These are phyloP conservation scores for Acheta domesticus DNA, from an alignment of 2,888 invertebrate species.

Conservation along the genomic window DNA sequence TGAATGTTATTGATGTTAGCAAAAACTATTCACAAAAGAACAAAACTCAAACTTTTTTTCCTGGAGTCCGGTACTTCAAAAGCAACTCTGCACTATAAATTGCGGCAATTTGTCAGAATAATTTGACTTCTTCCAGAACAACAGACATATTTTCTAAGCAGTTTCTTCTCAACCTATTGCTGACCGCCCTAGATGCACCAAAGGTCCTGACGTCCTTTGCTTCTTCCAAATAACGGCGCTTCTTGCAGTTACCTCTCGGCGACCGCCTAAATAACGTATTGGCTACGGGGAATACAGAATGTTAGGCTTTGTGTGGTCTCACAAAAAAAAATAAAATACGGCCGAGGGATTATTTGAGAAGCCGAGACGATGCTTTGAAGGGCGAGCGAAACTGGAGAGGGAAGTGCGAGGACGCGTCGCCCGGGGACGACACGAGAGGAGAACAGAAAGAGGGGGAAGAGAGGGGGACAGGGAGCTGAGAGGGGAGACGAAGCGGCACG, in stretches of 20 bases:
- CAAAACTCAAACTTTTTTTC: too few relatives aligned
- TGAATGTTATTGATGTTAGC: too few relatives aligned
- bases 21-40: too few relatives aligned
- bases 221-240: background rate
- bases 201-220: background rate
- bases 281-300: background rate
- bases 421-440: background rate
- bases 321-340: slow-evolving; percentile 18
- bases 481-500: background rate
- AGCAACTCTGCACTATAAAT: background rate
- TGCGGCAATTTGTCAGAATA: background rate
- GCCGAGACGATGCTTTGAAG: background rate
- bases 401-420: background rate
- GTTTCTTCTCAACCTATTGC: background rate
- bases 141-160: background rate
- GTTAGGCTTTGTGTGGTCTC: background rate
- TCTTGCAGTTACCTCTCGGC: background rate
- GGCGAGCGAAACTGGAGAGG: background rate
- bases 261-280: background rate
- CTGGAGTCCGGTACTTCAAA: too few relatives aligned
- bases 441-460: background rate
- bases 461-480: background rate
- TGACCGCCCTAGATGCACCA: too few relatives aligned
- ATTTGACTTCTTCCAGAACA: background rate
- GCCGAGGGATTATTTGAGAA: background rate